These are phyloP conservation scores for Zosterops japonicus DNA, from an alignment of 2,113 vertebrate genomes.

Conservation along the genomic window DNA sequence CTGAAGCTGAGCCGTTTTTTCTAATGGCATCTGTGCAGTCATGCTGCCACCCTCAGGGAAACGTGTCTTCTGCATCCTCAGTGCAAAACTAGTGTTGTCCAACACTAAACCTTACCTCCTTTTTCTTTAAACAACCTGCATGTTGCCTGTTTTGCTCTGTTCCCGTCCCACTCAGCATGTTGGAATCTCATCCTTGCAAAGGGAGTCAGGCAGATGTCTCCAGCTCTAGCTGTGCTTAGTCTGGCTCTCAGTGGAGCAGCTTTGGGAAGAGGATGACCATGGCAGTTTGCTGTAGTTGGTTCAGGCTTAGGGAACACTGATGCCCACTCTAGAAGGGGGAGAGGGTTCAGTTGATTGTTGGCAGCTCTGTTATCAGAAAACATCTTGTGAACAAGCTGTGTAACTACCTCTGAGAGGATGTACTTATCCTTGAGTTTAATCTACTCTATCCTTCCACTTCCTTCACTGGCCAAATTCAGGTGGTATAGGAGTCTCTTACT, in stretches of 20 bases:
- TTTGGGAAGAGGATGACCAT: background rate
- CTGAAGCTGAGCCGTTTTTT: background rate
- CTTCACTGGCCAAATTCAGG: background rate
- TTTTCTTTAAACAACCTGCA: background rate
- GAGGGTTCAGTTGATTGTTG: background rate
- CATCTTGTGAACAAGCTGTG: background rate
- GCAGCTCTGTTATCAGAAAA: background rate
- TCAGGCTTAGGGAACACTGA: background rate
- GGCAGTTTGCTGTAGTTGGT: background rate
- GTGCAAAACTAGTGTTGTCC: background rate
- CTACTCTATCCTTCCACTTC: background rate
- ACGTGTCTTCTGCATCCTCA: background rate
- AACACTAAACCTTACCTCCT: background rate
- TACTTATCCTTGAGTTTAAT: background rate
- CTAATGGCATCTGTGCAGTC: background rate
- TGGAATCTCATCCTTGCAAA: background rate
- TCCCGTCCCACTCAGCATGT: background rate
- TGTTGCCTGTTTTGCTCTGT: background rate
- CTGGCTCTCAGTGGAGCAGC: background rate
- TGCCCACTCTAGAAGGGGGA: background rate
- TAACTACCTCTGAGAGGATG: background rate
- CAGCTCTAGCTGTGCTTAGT: background rate
- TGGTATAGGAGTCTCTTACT: background rate
- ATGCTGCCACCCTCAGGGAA: slow-evolving; percentile 7
- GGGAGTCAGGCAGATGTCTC: accelerated